A percentile compares a stretch with the other conserved stretches of the same genome.
Evolutionary conservation across 2,888 invertebrate genomes (phyloP).

Genomic region (Coecobrya sp.): DNA sequence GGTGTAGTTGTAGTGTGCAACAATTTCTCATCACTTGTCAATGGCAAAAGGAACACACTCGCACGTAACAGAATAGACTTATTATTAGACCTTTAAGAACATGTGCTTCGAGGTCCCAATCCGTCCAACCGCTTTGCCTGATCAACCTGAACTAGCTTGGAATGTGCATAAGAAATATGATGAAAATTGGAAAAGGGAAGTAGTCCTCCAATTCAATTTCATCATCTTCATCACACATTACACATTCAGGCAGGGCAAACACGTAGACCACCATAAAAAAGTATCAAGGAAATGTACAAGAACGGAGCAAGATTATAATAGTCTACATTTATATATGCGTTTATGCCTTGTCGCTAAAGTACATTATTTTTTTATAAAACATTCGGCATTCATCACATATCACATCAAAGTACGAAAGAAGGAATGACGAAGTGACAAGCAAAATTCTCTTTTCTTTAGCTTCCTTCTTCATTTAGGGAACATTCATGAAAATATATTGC

Average conservation of each 20-base stretch:
- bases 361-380: conserved; percentile 41
- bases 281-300: conserved; percentile 41
- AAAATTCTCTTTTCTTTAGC: conserved; percentile 11
- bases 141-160: conserved; percentile 62
- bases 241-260: background rate
- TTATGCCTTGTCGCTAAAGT: conserved; percentile 22
- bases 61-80: conserved; percentile 31
- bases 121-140: conserved; percentile 69
- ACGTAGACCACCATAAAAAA: background rate
- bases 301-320: background rate
- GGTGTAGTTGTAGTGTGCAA: background rate
- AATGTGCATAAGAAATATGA: conserved; percentile 29
- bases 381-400: conserved; percentile 66
- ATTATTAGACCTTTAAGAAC: conserved; percentile 39
- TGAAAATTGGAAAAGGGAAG: conserved; percentile 70
- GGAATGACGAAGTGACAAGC: conserved; percentile 64
- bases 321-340: background rate
- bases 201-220: conserved; percentile 58
- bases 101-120: conserved; percentile 55
- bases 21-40: conserved; percentile 59
- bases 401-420: conserved; percentile 49
- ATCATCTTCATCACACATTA: conserved; percentile 60
- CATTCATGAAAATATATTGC: background rate
- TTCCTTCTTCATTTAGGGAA: conserved; percentile 43
- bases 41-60: conserved; percentile 3